Percentiles rank a stretch among this genome's conserved stretches.
These are phyloP conservation scores for Ariopsis seemanni DNA, from an alignment of 2,113 vertebrate species.

Conservation along the genomic window DNA sequence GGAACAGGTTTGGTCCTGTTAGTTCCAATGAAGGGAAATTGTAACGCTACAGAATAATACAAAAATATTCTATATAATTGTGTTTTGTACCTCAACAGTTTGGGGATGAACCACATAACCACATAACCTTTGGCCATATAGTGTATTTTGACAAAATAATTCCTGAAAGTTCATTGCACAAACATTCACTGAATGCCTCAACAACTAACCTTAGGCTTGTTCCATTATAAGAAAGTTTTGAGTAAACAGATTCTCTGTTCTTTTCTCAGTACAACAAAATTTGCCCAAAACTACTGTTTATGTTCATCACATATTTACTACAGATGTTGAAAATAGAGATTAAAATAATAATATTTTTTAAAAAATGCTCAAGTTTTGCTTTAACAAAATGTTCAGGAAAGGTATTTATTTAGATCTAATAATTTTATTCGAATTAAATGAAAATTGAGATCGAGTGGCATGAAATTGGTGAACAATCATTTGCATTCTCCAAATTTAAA, in stretches of 20 bases:
- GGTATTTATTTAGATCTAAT: neutral
- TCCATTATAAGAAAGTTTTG: neutral
- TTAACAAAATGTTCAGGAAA: neutral
- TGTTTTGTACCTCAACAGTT: neutral
- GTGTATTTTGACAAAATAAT: neutral
- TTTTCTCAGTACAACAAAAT: neutral
- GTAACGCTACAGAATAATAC: neutral
- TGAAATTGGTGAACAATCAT: neutral
- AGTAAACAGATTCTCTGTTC: too few species aligned
- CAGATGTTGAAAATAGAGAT: conserved; percentile 5
- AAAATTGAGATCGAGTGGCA: neutral
- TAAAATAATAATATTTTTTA: neutral
- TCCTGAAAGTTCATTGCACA: neutral
- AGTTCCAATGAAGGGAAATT: too few species aligned
- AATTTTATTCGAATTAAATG: neutral
- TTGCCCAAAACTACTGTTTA: neutral
- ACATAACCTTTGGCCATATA: too few species aligned
- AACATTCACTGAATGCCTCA: neutral
- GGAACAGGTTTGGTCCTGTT: too few species aligned
- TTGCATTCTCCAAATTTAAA: neutral
- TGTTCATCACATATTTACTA: conserved; percentile 14
- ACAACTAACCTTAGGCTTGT: neutral
- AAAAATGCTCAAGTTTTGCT: neutral
- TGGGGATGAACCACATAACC: neutral
- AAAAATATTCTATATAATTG: neutral